phyloP scores from a whole-genome alignment of 2,113 vertebrate species.

The Protobothrops mucrosquamatus region DNA sequence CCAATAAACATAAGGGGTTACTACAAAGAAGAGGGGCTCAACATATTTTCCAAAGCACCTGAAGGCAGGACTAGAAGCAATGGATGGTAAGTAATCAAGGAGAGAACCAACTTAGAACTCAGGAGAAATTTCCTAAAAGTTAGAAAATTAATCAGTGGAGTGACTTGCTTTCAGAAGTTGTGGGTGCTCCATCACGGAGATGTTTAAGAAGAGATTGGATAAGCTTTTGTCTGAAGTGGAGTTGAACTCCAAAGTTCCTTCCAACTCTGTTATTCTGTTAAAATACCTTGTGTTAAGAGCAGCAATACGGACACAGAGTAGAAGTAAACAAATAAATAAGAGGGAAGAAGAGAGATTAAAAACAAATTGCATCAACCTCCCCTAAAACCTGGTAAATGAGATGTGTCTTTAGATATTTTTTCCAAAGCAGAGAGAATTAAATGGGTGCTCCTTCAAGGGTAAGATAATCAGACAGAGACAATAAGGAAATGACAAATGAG shows the following conservation, averaged over 20 bases:
- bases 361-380: neutral
- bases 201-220: neutral
- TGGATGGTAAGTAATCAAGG: neutral
- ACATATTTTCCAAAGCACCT: neutral
- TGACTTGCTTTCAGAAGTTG: neutral
- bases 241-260: neutral
- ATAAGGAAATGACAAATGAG: neutral
- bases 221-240: neutral
- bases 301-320: neutral
- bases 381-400: neutral
- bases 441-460: slow-evolving; percentile 14
- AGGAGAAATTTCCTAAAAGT: no score
- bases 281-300: neutral
- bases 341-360: neutral
- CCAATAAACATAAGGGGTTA: no score
- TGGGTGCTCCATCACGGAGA: neutral
- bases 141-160: neutral
- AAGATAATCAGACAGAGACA: slow-evolving; percentile 37
- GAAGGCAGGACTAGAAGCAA: neutral
- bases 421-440: neutral
- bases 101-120: neutral
- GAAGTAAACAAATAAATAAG: neutral
- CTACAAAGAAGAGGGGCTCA: no score
- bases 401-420: neutral
- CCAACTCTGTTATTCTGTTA: neutral